Evolutionary conservation across 37 sponge, comb jelly and placozoan species (phyloP), one percentile per base, ranked within the genome.

Genomic region (Geodia barretti): DNA sequence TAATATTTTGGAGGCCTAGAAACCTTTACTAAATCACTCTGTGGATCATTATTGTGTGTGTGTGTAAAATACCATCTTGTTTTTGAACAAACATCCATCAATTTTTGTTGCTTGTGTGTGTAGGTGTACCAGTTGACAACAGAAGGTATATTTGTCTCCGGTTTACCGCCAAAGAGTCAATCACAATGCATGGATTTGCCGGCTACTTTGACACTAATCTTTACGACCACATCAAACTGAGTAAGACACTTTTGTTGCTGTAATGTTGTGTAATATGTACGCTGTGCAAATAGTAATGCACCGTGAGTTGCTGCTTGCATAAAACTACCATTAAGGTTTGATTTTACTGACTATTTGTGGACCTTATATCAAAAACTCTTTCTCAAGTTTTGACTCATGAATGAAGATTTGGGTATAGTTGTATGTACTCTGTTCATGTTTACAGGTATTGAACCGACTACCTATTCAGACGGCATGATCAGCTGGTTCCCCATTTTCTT

Each of bases 401-500:
- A 47, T 47, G 54, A 17, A n/a, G n/a, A n/a, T n/a, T n/a, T n/a
- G 14, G 9, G 41, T 8, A 9, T 14, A 25, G 24, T 21, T 73
- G 41, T 36, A 14, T 25, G 8, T 26, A 54, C 24, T 20, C 68
- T 65, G n/a, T n/a, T n/a, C n/a, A n/a, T n/a, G n/a, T 21, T 42
- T 75, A 14, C 70, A 93, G 94, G 94, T 76, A 99, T 89, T 37
- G 79, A 80, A 41, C 99, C 99, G 1, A 79, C 74, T 23, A 94
- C 89, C 0, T 90, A 99, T 65, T 94, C 99, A 1, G 60, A 64
- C 4, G 95, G 91, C n/a, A 99, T 99, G 99, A 94, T 99, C 81
- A 96, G 97, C 74, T 99, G 99, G 99, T 99, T 99, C 60, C 97
- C 99, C 60, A 88, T 99, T 63, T 96, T 79, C 87, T 94, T 99